phyloP scores from a whole-genome alignment of 2,797 vertebrate species.

The Gallirallus australis region DNA sequence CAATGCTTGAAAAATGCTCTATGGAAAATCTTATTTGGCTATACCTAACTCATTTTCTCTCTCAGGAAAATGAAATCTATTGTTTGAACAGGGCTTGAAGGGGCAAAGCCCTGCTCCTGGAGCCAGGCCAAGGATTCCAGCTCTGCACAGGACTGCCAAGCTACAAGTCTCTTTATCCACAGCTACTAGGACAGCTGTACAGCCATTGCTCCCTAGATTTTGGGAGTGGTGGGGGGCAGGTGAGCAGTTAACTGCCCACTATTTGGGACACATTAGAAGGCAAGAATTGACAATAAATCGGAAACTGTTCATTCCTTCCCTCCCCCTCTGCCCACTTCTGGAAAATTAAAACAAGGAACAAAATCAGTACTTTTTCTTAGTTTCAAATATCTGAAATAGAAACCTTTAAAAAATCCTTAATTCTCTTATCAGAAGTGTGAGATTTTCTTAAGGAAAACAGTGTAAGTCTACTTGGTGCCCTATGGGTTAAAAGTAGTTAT shows the following conservation, averaged over 20 bases:
- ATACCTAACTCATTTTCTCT: neutral
- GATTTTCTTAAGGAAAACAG: neutral
- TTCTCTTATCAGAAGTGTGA: neutral
- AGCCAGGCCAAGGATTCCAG: neutral
- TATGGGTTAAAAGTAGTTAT: neutral
- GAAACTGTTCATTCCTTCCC: neutral
- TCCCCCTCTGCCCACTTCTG: neutral
- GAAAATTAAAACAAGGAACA: neutral
- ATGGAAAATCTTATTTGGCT: constrained; percentile 22
- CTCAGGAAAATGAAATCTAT: neutral
- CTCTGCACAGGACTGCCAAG: neutral
- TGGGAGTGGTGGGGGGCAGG: neutral
- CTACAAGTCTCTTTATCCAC: neutral
- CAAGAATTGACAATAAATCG: neutral
- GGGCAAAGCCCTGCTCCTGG: neutral
- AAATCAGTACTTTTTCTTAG: neutral
- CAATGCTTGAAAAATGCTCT: neutral
- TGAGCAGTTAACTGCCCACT: neutral
- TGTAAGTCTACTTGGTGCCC: neutral
- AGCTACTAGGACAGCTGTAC: neutral
- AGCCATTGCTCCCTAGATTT: neutral
- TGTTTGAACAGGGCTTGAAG: neutral
- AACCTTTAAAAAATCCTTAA: neutral
- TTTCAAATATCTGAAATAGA: neutral
- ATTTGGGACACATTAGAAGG: neutral